These are phyloP conservation scores for Phalacrocorax carbo DNA, from an alignment of 2,113 vertebrate genomes.

Conservation along the genomic window DNA sequence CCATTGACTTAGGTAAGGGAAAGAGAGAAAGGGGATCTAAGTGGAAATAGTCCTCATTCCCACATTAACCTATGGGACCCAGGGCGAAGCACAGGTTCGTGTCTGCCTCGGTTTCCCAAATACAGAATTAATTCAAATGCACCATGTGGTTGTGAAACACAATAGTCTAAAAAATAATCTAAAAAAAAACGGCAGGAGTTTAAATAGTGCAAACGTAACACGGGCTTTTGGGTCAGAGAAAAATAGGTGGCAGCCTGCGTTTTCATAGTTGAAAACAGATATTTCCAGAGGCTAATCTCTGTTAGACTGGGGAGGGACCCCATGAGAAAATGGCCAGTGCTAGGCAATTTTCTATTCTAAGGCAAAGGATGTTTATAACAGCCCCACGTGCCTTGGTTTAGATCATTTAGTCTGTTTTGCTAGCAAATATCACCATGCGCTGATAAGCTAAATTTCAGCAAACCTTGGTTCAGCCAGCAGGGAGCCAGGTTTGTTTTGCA, in stretches of 20 bases:
- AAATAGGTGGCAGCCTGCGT: neutral
- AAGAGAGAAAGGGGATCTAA: neutral
- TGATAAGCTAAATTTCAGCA: slow-evolving; percentile 51
- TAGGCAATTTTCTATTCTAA: neutral
- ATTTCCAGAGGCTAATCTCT: neutral
- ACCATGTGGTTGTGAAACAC: rapidly evolving
- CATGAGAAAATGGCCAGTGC: neutral
- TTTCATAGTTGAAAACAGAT: neutral
- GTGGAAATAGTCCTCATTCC: neutral
- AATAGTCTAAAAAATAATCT: neutral
- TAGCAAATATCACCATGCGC: slow-evolving; percentile 31
- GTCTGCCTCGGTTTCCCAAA: neutral
- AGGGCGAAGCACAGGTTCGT: neutral
- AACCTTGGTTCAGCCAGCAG: neutral
- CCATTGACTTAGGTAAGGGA: neutral
- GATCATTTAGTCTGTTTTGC: slow-evolving; percentile 14
- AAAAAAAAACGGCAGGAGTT: neutral
- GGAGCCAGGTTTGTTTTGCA: slow-evolving; percentile 4
- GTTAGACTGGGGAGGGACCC: neutral
- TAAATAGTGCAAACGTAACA: neutral
- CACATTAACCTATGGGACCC: neutral
- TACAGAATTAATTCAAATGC: neutral
- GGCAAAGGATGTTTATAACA: neutral
- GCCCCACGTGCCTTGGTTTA: slow-evolving; percentile 43
- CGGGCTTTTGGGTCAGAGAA: neutral